Evolutionary conservation across 2,113 vertebrate species (phyloP).

Genomic region (Xyliphius kryptos): DNA sequence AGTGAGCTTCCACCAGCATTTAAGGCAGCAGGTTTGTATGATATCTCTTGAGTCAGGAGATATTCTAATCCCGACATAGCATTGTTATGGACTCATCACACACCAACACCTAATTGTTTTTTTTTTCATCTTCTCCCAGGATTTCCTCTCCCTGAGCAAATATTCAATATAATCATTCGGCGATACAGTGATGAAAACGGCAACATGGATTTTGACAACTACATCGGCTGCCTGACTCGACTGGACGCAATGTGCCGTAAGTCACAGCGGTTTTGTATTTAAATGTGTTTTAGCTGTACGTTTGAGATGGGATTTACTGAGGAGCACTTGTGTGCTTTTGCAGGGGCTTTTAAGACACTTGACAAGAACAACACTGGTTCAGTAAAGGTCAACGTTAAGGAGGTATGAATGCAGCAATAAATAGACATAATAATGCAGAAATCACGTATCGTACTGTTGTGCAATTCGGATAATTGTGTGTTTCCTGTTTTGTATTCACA

Average conservation of each 20-base stretch:
- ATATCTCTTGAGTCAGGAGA: background rate
- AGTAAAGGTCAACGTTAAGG: slow-evolving; percentile 75
- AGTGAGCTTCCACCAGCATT: slow-evolving; percentile 69
- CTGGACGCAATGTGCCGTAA: slow-evolving; percentile 90
- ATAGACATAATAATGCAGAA: slow-evolving; percentile 1
- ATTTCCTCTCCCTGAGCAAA: slow-evolving; percentile 75
- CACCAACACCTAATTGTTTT: background rate
- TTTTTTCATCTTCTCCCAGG: slow-evolving; percentile 52
- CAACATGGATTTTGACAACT: slow-evolving; percentile 89
- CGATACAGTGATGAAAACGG: slow-evolving; percentile 72
- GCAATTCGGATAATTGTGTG: background rate
- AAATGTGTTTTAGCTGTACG: background rate
- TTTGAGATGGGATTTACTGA: background rate
- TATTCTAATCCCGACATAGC: background rate
- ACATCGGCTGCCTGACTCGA: slow-evolving; percentile 84
- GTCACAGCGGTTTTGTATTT: slow-evolving; percentile 40
- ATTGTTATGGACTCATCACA: background rate
- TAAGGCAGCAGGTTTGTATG: slow-evolving; percentile 72
- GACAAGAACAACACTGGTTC: slow-evolving; percentile 71
- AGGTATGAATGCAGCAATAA: slow-evolving; percentile 60
- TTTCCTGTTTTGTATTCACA: slow-evolving; percentile 47
- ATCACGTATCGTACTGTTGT: background rate
- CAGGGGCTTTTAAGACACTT: slow-evolving; percentile 83
- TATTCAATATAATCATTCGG: slow-evolving; percentile 69
- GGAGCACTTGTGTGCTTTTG: slow-evolving; percentile 12